Percentiles rank a stretch among this genome's conserved stretches.
These are phyloP conservation scores for Triplophysa siluroides DNA, from an alignment of 2,113 vertebrate genomes.

Conservation along the genomic window DNA sequence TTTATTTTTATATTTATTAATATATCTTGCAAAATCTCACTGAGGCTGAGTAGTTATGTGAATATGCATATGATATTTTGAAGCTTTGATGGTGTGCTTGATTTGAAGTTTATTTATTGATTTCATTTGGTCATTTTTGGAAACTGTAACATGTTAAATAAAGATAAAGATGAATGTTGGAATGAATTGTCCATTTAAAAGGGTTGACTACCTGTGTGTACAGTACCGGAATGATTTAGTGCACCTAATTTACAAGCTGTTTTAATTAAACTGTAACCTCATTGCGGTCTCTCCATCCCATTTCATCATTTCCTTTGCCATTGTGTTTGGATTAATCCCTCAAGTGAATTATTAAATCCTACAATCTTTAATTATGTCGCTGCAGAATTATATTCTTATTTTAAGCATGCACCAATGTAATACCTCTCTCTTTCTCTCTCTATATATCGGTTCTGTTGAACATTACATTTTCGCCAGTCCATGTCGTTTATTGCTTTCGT, in stretches of 20 bases:
- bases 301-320: conserved; percentile 7
- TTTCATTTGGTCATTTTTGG: too few relatives aligned
- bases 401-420: not conserved
- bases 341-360: conserved; percentile 21
- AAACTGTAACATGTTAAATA: too few relatives aligned
- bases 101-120: too few relatives aligned
- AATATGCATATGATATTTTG: too few relatives aligned
- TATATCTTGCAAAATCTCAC: too few relatives aligned
- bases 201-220: not conserved
- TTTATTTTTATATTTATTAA: too few relatives aligned
- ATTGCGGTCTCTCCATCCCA: not conserved
- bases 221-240: not conserved
- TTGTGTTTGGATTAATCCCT: conserved; percentile 13
- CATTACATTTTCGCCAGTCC: not conserved
- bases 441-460: not conserved
- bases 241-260: not conserved
- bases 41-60: too few relatives aligned
- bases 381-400: conserved; percentile 22
- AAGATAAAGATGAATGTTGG: too few relatives aligned
- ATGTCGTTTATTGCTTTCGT: conserved; percentile 38
- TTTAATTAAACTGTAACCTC: conserved; percentile 16
- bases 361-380: conserved; percentile 14
- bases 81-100: too few relatives aligned
- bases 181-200: too few relatives aligned
- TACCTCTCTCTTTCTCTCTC: not conserved